Evolutionary conservation across 2,113 vertebrate genomes (phyloP).

Genomic region (Mellivora capensis): DNA sequence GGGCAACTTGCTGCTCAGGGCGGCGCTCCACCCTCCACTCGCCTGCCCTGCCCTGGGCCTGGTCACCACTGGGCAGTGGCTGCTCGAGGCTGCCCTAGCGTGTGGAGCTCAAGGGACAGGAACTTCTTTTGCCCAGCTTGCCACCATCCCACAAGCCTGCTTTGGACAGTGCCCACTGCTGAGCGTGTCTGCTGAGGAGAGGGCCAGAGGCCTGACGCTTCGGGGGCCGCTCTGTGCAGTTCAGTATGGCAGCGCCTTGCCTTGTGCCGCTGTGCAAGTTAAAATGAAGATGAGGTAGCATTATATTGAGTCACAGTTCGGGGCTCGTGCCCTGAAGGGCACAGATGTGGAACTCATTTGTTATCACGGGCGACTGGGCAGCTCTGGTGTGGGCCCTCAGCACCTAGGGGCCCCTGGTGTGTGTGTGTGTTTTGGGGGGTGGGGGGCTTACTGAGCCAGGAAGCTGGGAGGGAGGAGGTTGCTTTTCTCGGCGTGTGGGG

Average conservation of each 20-base stretch:
- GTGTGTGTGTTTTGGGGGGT: not conserved
- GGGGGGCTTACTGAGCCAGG: not conserved
- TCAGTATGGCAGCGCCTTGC: not conserved
- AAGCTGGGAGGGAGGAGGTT: not conserved
- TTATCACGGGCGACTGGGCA: too few species aligned
- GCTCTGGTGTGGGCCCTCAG: not conserved
- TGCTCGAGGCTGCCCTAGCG: not conserved
- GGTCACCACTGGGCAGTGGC: not conserved
- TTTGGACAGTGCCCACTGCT: not conserved
- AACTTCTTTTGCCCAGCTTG: not conserved
- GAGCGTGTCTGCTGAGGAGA: not conserved
- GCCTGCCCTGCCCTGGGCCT: too few species aligned
- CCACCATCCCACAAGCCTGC: too few species aligned
- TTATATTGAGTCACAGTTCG: rapidly evolving
- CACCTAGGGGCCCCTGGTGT: not conserved
- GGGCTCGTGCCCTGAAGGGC: not conserved
- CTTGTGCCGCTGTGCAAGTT: not conserved
- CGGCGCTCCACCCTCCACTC: not conserved
- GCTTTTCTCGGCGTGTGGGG: not conserved
- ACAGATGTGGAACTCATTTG: rapidly evolving
- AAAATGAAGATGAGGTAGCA: not conserved
- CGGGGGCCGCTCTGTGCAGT: not conserved
- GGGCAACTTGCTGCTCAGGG: not conserved
- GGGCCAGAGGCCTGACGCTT: not conserved
- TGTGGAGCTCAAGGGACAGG: not conserved